Base-by-base conservation (phyloP, 1,140 invertebrate species). In the Antheraea pernyi region DNA sequence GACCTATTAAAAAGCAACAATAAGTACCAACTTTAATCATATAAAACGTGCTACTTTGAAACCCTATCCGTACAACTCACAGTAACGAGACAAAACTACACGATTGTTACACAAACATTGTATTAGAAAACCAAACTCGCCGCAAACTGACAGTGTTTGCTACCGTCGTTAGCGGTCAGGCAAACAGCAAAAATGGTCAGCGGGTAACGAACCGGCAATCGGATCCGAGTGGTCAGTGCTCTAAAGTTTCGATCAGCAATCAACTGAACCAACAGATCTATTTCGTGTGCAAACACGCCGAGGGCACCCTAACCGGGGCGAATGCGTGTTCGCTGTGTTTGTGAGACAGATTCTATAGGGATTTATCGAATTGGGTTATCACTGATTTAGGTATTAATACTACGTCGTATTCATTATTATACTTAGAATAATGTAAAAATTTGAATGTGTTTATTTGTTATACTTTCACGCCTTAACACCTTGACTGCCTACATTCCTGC, bases 171-270 rank as follows among this genome's bases (percentile, higher is more conserved):
- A 86, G 86, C 82, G 86, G 86, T 88, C 81, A 82, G 80, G 74
- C 84, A 88, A 90, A 90, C 81, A 89, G 76, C 81, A 85, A 91
- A 91, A 91, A 89, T 88, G 76, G 76, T 78, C 73, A 72, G 72
- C 70, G 79, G 70, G 85, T 89, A 91, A 91, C 88, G 88, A 91
- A 89, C 82, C 80, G 10, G 86, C 87, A 88, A 91, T 89, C 87
- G 82, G 87, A 91, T 89, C 86, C 85, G 74, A 84, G 82, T 83
- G 89, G 89, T 89, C 89, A 91, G 85, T 87, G 84, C 76, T 79
- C 65, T 83, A 85, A 88, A 91, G 85, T 91, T 91, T 83, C 86
- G 83, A 91, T 91, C 84, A 71, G 80, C 89, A 91, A 91, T 91
- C 89, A 91, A 89, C 83, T 89, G 81, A 72, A 78, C 81, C 73